phyloP scores from a whole-genome alignment of 37 sponge, comb jelly and placozoan species.

The Cliona cf. orientalis region DNA sequence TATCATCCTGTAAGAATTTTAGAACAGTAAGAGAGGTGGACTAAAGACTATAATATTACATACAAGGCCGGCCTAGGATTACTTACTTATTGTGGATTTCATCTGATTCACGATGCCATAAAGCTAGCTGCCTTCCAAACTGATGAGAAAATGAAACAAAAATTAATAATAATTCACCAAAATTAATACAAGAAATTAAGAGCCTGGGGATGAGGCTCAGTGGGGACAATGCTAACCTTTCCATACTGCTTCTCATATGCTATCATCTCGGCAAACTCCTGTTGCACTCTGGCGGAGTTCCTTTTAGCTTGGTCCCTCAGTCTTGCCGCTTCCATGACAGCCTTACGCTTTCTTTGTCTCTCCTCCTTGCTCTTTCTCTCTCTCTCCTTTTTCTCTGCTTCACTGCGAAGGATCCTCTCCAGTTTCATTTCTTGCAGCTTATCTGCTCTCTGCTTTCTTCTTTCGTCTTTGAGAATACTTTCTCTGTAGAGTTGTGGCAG shows the following conservation, averaged over 20 bases:
- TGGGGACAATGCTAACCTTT: no score
- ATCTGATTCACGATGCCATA: slow-evolving; percentile 83
- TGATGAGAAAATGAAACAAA: no score
- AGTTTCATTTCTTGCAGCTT: slow-evolving; percentile 31
- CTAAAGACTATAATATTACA: neutral
- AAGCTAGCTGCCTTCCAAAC: slow-evolving; percentile 55
- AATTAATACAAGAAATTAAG: neutral
- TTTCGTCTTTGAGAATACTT: slow-evolving; percentile 22
- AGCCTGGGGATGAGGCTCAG: neutral
- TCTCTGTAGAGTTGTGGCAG: slow-evolving; percentile 27
- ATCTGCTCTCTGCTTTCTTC: slow-evolving; percentile 5
- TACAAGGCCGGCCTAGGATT: neutral
- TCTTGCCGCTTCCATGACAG: slow-evolving; percentile 47
- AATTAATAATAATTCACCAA: no score
- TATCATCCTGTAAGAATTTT: slow-evolving; percentile 42
- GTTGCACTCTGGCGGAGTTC: slow-evolving; percentile 45
- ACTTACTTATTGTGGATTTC: slow-evolving; percentile 71
- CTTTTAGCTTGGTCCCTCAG: slow-evolving; percentile 57
- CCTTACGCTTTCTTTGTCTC: slow-evolving; percentile 30
- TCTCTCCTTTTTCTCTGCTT: slow-evolving; percentile 29
- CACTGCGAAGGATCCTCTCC: slow-evolving; percentile 22
- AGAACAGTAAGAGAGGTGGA: neutral
- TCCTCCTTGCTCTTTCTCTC: slow-evolving; percentile 15
- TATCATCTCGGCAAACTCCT: slow-evolving; percentile 44
- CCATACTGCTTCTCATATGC: slow-evolving; percentile 75